Conservation (phyloP, 1,140 invertebrate species). For the Zaprionus capensis region DNA sequence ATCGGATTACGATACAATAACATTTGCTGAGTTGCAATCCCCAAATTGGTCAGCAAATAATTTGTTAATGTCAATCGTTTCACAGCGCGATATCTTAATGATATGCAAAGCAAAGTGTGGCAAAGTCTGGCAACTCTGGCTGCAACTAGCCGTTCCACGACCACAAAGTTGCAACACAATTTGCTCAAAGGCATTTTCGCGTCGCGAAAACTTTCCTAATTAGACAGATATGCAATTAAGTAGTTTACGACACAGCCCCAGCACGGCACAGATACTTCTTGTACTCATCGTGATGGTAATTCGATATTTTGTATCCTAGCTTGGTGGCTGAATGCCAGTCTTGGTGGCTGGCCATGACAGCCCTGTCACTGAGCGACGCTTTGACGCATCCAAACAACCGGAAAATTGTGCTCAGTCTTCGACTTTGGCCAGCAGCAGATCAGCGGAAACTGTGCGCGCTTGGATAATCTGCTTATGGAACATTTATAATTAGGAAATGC, state of each 20-base stretch:
- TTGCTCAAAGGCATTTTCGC: neutral
- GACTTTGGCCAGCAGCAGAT: slow-evolving; percentile 8
- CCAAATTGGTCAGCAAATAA: slow-evolving; percentile 18
- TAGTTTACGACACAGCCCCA: slow-evolving; percentile 49
- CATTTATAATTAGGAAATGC: slow-evolving; percentile 46
- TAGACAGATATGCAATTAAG: slow-evolving; percentile 74
- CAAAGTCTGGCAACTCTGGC: slow-evolving; percentile 15
- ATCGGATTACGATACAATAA: slow-evolving; percentile 67
- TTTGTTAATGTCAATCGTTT: slow-evolving; percentile 21
- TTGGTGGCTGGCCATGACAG: slow-evolving; percentile 25
- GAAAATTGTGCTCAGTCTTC: slow-evolving; percentile 40
- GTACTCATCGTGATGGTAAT: slow-evolving; percentile 29
- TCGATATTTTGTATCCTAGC: slow-evolving; percentile 57
- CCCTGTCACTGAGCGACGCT: slow-evolving; percentile 20
- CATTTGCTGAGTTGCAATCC: slow-evolving; percentile 22
- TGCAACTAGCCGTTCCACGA: neutral
- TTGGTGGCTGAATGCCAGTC: neutral
- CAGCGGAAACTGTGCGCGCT: slow-evolving; percentile 8
- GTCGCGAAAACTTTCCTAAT: slow-evolving; percentile 56
- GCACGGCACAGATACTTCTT: slow-evolving; percentile 39
- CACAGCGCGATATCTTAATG: slow-evolving; percentile 35
- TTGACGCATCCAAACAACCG: slow-evolving; percentile 37
- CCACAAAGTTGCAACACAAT: slow-evolving; percentile 20
- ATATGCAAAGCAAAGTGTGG: slow-evolving; percentile 42
- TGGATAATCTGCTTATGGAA: slow-evolving; percentile 37